These are phyloP conservation scores for Falco columbarius DNA, from an alignment of 2,797 vertebrate species.

Conservation along the genomic window DNA sequence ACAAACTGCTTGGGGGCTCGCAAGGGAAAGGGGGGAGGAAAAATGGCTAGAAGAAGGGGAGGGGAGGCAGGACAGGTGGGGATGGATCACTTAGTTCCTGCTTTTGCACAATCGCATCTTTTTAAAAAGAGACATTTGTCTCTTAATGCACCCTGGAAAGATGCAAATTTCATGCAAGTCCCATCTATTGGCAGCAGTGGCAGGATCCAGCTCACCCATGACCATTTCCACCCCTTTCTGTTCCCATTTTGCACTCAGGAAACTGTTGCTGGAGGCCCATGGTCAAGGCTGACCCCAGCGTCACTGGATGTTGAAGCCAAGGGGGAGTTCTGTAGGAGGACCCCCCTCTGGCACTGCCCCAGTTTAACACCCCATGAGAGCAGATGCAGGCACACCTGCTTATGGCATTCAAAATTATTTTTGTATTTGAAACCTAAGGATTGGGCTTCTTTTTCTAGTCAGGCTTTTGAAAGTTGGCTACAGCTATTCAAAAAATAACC, in stretches of 20 bases:
- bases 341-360: not conserved
- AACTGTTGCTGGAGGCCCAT: not conserved
- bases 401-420: not conserved
- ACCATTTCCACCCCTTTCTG: not conserved
- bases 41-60: conserved; percentile 4
- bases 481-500: not conserved
- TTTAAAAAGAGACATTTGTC: not conserved
- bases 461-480: not conserved
- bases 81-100: not conserved
- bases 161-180: not conserved
- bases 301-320: accelerated
- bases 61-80: not conserved
- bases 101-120: not conserved
- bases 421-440: not conserved
- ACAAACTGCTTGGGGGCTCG: conserved; percentile 67
- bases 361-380: not conserved
- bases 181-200: not conserved
- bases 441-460: not conserved
- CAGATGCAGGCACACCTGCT: not conserved
- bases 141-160: not conserved
- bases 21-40: conserved; percentile 67
- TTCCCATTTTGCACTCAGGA: not conserved
- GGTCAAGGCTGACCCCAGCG: accelerated
- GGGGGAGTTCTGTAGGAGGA: accelerated
- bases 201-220: not conserved